Evolutionary conservation across 2,113 vertebrate genomes (phyloP), one percentile per base, ranked within the genome.

Genomic region (Campylorhamphus procurvoides): DNA sequence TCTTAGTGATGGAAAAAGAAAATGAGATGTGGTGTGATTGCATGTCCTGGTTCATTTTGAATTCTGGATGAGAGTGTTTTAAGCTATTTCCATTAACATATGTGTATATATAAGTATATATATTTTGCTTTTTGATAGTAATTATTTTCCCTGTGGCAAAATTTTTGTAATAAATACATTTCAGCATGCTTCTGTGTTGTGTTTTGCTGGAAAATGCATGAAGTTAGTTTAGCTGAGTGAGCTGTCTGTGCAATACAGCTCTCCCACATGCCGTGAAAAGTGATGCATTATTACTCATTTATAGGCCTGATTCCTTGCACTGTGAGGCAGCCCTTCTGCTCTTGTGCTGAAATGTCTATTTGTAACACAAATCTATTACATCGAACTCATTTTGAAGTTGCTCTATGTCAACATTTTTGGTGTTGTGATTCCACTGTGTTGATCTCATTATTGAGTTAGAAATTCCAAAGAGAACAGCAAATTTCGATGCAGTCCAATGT

Each of bases 401-500:
- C 24, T 42, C 28, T 53, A 14, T 56, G 49, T 28, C 49, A 78
- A 25, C 13, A 3, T 35, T 80, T n/a, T 46, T 94, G 44, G 37
- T 47, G 19, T 35, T 87, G 40, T 24, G 25, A 35, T 64, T 95
- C 79, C 28, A 25, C 8, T 24, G 4, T 58, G n/a, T 83, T 84
- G 9, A 14, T 37, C 23, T 84, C 0, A 0, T 78, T 64, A 72
- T 19, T 33, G 37, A 14, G n/a, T 42, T 40, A 17, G 47, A 35
- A 87, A 68, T 84, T 69, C 52, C 74, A 50, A 12, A 13, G 52
- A 52, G 69, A 76, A 64, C 31, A 84, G 42, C 1, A 18, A 39
- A 49, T 69, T 59, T 89, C 73, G 49, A 80, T 4, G 4, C 14
- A 64, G 29, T 39, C 55, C 50, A 66, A 0, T 0, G 0, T 46